A percentile compares a stretch with the other conserved stretches of the same genome.
Evolutionary conservation across 1,140 invertebrate genomes (phyloP).

Genomic region (Drosophila kurseongensis): DNA sequence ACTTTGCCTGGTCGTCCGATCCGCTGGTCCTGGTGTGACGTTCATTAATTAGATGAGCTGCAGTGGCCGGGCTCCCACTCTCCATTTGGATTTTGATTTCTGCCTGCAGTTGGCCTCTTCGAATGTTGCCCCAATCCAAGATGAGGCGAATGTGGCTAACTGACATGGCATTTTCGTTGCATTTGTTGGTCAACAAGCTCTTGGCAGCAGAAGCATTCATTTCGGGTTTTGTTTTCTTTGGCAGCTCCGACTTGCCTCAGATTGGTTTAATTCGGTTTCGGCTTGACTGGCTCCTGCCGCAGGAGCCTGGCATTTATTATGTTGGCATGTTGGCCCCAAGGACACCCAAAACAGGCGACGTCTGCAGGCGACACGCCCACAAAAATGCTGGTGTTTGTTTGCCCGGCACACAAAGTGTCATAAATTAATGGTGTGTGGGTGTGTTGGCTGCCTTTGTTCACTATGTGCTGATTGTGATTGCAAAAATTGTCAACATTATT

Average conservation of each 20-base stretch:
- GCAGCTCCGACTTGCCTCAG: conserved; percentile 15
- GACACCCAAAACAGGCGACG: conserved; percentile 28
- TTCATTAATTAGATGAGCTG: conserved; percentile 19
- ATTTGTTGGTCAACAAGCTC: conserved; percentile 60
- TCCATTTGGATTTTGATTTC: conserved; percentile 17
- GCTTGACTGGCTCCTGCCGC: conserved; percentile 37
- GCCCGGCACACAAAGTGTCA: conserved; percentile 55
- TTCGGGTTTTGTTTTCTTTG: conserved; percentile 55
- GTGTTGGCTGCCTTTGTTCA: conserved; percentile 22
- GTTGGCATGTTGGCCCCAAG: conserved; percentile 36
- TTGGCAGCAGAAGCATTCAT: conserved; percentile 59
- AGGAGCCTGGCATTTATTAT: conserved; percentile 54
- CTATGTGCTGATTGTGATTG: conserved; percentile 43
- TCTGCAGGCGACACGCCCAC: conserved; percentile 57
- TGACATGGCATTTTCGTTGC: conserved; percentile 29
- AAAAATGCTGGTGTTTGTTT: conserved; percentile 53
- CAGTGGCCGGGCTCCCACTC: neutral
- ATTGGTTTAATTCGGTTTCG: conserved; percentile 44
- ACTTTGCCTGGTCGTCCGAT: neutral
- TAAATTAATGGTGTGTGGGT: conserved; percentile 54
- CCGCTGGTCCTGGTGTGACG: neutral
- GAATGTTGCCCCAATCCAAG: neutral
- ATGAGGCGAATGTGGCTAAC: conserved; percentile 1
- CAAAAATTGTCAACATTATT: conserved; percentile 60
- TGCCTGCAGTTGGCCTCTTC: conserved; percentile 1